Evolutionary conservation across 1,140 invertebrate genomes (phyloP).

Genomic region (Drosophila gunungcola): DNA sequence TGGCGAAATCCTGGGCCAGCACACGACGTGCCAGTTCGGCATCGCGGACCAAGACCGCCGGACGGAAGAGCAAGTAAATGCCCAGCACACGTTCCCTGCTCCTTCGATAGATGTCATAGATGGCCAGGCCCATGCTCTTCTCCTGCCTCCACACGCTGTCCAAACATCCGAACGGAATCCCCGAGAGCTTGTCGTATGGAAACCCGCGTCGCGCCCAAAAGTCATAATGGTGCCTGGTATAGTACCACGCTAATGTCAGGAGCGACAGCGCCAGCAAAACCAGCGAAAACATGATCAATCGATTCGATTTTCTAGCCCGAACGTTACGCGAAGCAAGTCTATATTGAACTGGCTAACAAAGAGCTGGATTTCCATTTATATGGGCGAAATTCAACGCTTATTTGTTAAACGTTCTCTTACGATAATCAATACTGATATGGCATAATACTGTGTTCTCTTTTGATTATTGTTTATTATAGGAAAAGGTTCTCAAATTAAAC

Average conservation of each 20-base stretch:
- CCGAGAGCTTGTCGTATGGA: constrained; percentile 44
- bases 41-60: constrained; percentile 85
- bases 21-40: constrained; percentile 84
- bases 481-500: too few relatives aligned
- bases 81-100: constrained; percentile 71
- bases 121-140: constrained; percentile 66
- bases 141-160: constrained; percentile 47
- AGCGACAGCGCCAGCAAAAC: constrained; percentile 36
- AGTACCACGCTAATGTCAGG: constrained; percentile 56
- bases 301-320: not conserved
- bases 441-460: not conserved
- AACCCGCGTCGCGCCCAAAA: constrained; percentile 68
- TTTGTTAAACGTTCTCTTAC: not conserved
- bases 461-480: too few relatives aligned
- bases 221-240: constrained; percentile 59
- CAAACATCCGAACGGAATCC: constrained; percentile 74
- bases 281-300: constrained; percentile 45
- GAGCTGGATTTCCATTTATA: not conserved
- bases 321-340: constrained; percentile 23
- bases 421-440: not conserved
- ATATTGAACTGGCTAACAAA: not conserved
- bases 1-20: constrained; percentile 84
- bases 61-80: constrained; percentile 79
- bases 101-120: constrained; percentile 65
- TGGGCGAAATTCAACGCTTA: not conserved